phyloP scores from a whole-genome alignment of 2,888 invertebrate genomes.

The Microctonus hyperodae region DNA sequence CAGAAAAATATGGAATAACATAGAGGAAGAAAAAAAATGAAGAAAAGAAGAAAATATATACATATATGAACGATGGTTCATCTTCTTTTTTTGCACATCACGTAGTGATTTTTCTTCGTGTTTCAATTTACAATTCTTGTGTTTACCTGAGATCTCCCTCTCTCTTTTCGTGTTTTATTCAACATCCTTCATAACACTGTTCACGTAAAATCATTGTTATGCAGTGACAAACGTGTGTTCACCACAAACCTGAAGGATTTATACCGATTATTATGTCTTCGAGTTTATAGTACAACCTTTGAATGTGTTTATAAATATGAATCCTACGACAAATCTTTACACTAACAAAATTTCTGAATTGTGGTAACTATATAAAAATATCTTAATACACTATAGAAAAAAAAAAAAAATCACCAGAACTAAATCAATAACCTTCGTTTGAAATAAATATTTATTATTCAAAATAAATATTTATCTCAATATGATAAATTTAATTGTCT shows the following conservation, averaged over 20 bases:
- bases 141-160: neutral
- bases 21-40: neutral
- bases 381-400: too few species aligned
- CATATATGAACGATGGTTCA: too few species aligned
- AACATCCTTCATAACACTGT: neutral
- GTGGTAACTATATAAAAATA: too few species aligned
- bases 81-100: conserved; percentile 7
- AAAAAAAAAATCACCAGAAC: too few species aligned
- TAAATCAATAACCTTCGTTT: too few species aligned
- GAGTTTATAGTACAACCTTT: conserved; percentile 25
- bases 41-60: too few species aligned
- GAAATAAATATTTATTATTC: too few species aligned
- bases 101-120: conserved; percentile 35
- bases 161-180: too few species aligned
- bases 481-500: too few species aligned
- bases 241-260: conserved; percentile 8
- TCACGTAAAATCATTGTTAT: conserved; percentile 32
- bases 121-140: neutral
- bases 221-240: conserved; percentile 20
- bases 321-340: too few species aligned
- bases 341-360: too few species aligned
- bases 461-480: too few species aligned
- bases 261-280: conserved; percentile 46
- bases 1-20: conserved; percentile 4
- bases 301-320: conserved; percentile 29